Percentiles rank a stretch among this genome's conserved stretches.
These are phyloP conservation scores for Pteronotus mesoamericanus DNA, from an alignment of 2,797 vertebrate species.

Conservation along the genomic window DNA sequence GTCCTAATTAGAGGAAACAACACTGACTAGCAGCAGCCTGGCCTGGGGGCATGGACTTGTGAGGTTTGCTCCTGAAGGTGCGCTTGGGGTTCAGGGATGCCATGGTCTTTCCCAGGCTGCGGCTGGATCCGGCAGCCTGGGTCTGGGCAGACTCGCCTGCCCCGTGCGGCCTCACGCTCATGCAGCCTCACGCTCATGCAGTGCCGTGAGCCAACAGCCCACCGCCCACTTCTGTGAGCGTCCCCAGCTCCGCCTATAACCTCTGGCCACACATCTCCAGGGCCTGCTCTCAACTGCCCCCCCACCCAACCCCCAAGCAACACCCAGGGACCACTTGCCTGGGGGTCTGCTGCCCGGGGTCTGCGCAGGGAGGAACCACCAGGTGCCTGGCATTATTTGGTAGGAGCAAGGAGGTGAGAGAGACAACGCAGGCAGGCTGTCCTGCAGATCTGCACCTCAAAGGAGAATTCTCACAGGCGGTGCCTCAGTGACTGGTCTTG, in stretches of 20 bases:
- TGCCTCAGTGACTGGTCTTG: background rate
- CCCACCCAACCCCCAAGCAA: too few species aligned
- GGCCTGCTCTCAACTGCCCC: background rate
- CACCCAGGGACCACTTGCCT: background rate
- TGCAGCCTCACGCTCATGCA: too few species aligned
- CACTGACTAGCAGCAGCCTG: background rate
- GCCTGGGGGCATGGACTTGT: background rate
- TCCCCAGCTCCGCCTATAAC: background rate
- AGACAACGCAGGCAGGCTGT: background rate
- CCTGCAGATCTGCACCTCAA: background rate
- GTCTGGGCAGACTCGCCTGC: background rate
- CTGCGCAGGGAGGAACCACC: background rate
- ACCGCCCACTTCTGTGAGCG: fast-evolving
- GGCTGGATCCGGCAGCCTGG: background rate
- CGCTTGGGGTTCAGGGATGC: background rate
- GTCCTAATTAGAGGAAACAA: background rate
- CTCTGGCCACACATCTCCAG: background rate
- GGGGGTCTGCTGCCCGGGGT: fast-evolving
- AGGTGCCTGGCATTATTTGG: too few species aligned
- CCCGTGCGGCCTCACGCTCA: fast-evolving
- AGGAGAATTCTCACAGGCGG: too few species aligned
- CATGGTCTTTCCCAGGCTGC: background rate
- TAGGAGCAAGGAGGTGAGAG: background rate
- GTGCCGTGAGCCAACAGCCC: background rate
- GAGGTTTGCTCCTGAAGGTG: background rate